Evolutionary conservation across 1,140 invertebrate species (phyloP), one percentile per base, ranked within the genome.

Genomic region (Probaryconus sp.): DNA sequence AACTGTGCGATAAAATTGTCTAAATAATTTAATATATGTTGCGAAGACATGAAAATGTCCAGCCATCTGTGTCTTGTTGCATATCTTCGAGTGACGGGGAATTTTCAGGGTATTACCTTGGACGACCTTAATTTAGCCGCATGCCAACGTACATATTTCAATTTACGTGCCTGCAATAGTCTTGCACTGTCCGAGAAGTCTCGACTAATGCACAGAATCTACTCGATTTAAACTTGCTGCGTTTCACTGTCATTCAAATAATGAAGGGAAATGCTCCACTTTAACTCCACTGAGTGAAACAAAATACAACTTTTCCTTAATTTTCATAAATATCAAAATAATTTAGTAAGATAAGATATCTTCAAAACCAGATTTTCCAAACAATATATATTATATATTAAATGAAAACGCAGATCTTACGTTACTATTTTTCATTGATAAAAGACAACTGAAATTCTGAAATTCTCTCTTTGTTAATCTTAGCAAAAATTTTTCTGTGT

Each of bases 111-210:
- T 48, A 67, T 67, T 56, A 67, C 51, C 51, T 56, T 48, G 26
- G 51, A 67, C 31, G 51, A 56, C 63, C 51, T 50, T 56, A 67
- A 56, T 67, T 56, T 56, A 67, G 43, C 28, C 33, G 51, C 50
- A 56, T 47, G 33, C 63, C 42, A 65, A 33, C 50, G 51, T 56
- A 56, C 50, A 67, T 67, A 67, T 67, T 67, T 56, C 63, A 67
- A 67, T 67, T 67, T 67, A 67, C 63, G 43, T 67, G 50, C 50
- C 42, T 55, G 50, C 40, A 65, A 65, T 53, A 55, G 38, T 53
- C 61, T 65, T 45, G 48, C 17, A 35, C 42, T 51, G 47, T 64
- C 47, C 47, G 47, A 51, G 38, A 13, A 21, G 7, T 24, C n/a
- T 38, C 10, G 31, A 38, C 48, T 16, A 4, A 1, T 10, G 10